Evolutionary conservation across 1,140 invertebrate species (phyloP), one percentile per base, ranked within the genome.

Genomic region (Zaprionus nigranus): DNA sequence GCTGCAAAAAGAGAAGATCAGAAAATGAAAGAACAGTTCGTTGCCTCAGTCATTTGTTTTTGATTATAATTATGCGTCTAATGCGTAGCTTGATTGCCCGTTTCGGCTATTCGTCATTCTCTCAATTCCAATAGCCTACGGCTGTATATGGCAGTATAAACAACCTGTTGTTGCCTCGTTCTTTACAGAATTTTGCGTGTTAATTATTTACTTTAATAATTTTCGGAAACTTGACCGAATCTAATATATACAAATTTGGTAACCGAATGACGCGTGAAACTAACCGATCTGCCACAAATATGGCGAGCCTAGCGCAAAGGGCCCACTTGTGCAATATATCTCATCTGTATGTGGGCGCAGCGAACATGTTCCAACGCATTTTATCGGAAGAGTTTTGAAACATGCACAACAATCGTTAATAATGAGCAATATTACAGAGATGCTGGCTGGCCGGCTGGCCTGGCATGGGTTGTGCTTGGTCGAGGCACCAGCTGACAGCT

Each of bases 241-340:
- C 40, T 46, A 9, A 36, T 56, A 17, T 30, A 30, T 1, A 60
- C 34, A 61, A 36, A 67, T 68, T 56, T 68, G 63, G 36, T 36
- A 12, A 3, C 15, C 60, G 56, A 74, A 61, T 22, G 28, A 28
- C 15, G 40, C 40, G 40, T 46, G 40, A 17, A 46, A 11, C 40
- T 24, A 38, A 26, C 24, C n/a, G n/a, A 5, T 22, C 9, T 26
- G 15, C 49, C 17, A 9, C 46, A 43, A 43, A 7, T 46, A 46
- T 43, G 40, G 24, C 20, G 40, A 38, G 15, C 34, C 57, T 20
- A n/a, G 15, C 53, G 24, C 12, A 30, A 36, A 9, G 61, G 64
- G 26, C 43, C 40, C 15, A 54, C 38, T 59, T 98, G 97, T 28
- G 98, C 73, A 82, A 43, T 40, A 17, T 82, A 83, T 77, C 65